A percentile compares a stretch with the other conserved stretches of the same genome.
phyloP scores from a whole-genome alignment of 2,113 vertebrate genomes.

The Hypocryptadius cinnamomeus region DNA sequence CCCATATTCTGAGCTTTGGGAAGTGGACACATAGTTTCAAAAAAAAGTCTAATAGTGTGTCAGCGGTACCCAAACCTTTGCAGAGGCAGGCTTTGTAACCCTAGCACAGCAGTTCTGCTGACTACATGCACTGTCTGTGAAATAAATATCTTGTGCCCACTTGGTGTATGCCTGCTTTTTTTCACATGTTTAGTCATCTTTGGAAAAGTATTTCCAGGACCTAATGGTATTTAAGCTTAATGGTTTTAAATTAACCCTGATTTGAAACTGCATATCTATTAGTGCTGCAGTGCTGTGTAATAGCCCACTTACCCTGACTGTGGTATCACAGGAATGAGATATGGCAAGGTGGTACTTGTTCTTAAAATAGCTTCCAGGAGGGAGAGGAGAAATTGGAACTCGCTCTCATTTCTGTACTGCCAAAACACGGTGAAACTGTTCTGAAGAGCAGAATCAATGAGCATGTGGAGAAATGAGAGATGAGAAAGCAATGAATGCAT shows the following conservation, averaged over 20 bases:
- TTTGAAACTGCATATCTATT: neutral
- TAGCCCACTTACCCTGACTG: neutral
- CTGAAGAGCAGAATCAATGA: neutral
- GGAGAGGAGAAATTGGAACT: neutral
- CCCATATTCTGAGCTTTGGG: neutral
- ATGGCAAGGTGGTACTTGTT: neutral
- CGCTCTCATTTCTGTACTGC: neutral
- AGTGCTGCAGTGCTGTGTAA: neutral
- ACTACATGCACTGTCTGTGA: neutral
- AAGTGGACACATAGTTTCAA: rapidly evolving
- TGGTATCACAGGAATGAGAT: neutral
- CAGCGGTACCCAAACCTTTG: neutral
- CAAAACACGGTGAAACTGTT: neutral
- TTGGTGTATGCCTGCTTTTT: neutral
- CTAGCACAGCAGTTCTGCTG: neutral
- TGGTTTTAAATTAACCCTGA: neutral
- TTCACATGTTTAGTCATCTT: neutral
- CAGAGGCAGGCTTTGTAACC: neutral
- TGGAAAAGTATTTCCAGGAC: neutral
- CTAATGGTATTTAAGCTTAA: neutral
- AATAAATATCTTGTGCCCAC: neutral
- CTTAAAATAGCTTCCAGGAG: neutral
- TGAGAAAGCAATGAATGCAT: neutral
- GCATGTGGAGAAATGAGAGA: neutral
- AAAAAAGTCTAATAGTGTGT: neutral